phyloP scores from a whole-genome alignment of 2,113 vertebrate genomes.

The Anser brachyrhynchus region DNA sequence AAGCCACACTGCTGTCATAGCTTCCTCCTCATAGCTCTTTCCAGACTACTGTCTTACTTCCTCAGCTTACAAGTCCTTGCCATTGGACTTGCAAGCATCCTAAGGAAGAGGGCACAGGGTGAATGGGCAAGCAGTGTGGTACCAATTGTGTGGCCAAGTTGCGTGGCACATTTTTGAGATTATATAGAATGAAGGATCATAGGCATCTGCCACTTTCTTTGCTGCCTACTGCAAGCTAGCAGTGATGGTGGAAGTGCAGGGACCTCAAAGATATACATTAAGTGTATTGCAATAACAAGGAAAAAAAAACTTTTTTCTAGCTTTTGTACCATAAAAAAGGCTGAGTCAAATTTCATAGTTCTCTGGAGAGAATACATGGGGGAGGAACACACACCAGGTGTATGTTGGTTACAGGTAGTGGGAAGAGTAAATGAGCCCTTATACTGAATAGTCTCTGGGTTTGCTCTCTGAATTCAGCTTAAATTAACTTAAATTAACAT shows the following conservation, averaged over 20 bases:
- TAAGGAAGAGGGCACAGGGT: not conserved
- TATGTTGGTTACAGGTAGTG: not conserved
- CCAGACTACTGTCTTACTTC: not conserved
- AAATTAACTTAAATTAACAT: not conserved
- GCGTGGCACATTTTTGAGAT: not conserved
- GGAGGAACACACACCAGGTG: not conserved
- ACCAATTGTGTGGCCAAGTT: not conserved
- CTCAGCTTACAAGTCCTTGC: not conserved
- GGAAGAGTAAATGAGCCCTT: not conserved
- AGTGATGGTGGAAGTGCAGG: not conserved
- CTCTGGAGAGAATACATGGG: not conserved
- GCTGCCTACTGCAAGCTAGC: not conserved
- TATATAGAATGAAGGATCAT: not conserved
- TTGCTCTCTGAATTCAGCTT: not conserved
- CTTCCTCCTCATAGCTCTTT: not conserved
- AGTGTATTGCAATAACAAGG: not conserved
- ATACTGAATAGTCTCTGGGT: not conserved
- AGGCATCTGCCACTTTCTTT: not conserved
- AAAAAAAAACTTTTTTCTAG: not conserved
- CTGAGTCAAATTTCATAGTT: not conserved
- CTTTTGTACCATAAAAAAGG: not conserved
- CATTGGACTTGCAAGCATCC: accelerated
- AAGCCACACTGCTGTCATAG: not conserved
- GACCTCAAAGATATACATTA: not conserved
- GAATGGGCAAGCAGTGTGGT: not conserved